Base-by-base conservation (phyloP, 2,888 invertebrate genomes). In the Andrena bucephala region DNA sequence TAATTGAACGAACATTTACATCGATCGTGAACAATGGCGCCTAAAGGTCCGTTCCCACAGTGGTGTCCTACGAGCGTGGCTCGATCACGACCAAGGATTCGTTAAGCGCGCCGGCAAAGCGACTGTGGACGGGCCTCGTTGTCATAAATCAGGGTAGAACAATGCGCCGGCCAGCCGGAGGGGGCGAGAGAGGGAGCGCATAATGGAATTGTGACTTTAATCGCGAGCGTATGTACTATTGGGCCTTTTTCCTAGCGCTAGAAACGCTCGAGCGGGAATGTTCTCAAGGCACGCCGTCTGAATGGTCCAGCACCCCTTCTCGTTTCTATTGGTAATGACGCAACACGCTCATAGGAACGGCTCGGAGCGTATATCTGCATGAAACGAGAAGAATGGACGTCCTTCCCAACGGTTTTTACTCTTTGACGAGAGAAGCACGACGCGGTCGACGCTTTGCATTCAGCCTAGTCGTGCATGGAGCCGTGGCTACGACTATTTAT, bases 241-340 rank as follows among this genome's bases (percentile, higher is more conserved):
- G 79, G 63, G 75, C 80, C 42, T 80, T 80, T 80, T 80, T 80
- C 82, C 82, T 82, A 82, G 75, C 74, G 71, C 71, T 75, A 75
- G 78, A 27, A 68, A 67, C 66, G 60, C 29, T 31, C 65, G 75
- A 73, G 69, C 68, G 70, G 20, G 75, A 82, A 82, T 75, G 75
- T 82, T 82, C 80, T 71, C 80, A 65, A 80, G 80, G 79, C 70
- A 69, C 54, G 59, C 33, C 33, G 60, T 27, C 36, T 82, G 80
- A 82, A 82, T 75, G 75, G 82, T 50, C 33, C 29, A 36, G 33
- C 79, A 60, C 60, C 82, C 66, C 71, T 80, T 70, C 75, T 75
- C 66, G 36, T 13, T 70, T 68, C 82, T 75, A 74, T 80, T 75
- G 74, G 60, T 67, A 70, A 62, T 75, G 74, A 80, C 75, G 70